A percentile compares a stretch with the other conserved stretches of the same genome.
These are phyloP conservation scores for Channallabes apus DNA, from an alignment of 2,797 vertebrate genomes.

Conservation along the genomic window DNA sequence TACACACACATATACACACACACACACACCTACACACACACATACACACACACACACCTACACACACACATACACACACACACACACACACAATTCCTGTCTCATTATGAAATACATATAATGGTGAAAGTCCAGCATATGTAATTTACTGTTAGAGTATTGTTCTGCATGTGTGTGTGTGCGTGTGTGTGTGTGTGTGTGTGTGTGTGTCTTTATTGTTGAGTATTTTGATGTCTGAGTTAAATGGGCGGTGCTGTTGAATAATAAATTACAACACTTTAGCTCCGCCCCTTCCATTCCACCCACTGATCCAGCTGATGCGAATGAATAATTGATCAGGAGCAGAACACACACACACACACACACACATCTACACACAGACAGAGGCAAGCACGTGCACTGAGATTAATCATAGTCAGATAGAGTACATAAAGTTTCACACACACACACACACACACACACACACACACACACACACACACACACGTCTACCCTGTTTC, in stretches of 20 bases:
- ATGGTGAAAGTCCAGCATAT: not conserved
- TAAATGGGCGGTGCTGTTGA: not conserved
- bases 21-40: too few species aligned
- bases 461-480: slow-evolving; percentile 21
- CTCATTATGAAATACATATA: not conserved
- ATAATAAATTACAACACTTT: slow-evolving; percentile 20
- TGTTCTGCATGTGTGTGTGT: not conserved
- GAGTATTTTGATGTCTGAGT: not conserved
- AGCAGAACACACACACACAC: not conserved
- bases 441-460: slow-evolving; percentile 23
- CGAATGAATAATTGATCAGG: slow-evolving; percentile 31
- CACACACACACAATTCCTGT: too few species aligned
- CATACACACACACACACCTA: not conserved
- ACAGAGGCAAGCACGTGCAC: not conserved
- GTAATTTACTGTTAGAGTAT: not conserved
- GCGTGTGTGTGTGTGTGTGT: not conserved
- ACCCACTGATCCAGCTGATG: slow-evolving; percentile 26
- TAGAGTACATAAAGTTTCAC: not conserved
- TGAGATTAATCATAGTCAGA: slow-evolving; percentile 20
- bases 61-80: not conserved
- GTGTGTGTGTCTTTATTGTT: not conserved
- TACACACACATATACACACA: too few species aligned
- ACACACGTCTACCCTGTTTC: slow-evolving; percentile 4
- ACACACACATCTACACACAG: slow-evolving; percentile 5
- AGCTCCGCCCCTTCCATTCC: slow-evolving; percentile 21